Conservation (phyloP, 1,140 invertebrate genomes). For the Zelostemma sp. region DNA sequence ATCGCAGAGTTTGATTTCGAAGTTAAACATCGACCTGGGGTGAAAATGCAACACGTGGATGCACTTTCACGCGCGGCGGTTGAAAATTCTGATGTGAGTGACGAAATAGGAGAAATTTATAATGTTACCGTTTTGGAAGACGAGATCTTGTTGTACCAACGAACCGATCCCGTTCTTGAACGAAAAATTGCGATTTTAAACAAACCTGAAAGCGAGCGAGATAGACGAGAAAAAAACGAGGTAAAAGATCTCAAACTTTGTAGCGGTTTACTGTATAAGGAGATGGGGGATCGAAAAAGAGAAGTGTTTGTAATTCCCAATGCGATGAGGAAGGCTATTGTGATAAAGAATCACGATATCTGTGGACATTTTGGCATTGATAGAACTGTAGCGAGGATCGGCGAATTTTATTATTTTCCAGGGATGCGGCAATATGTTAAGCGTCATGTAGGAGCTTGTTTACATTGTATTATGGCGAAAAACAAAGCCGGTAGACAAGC, state of each 20-base stretch:
- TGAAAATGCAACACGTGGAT: slow-evolving; percentile 2
- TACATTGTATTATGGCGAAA: slow-evolving; percentile 7
- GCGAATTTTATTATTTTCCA: slow-evolving; percentile 18
- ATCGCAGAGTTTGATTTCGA: slow-evolving; percentile 1
- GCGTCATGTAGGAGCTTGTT: slow-evolving; percentile 1
- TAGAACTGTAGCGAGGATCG: slow-evolving; percentile 5
- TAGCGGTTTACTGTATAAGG: not conserved
- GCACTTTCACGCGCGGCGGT: slow-evolving; percentile 46
- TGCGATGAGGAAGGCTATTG: slow-evolving; percentile 10
- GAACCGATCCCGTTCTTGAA: not conserved
- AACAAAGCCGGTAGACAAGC: slow-evolving; percentile 7
- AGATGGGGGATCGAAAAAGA: too few relatives aligned
- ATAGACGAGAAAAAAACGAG: not conserved
- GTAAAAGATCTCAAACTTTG: not conserved
- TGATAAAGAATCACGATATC: slow-evolving; percentile 15
- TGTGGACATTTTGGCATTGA: slow-evolving; percentile 19
- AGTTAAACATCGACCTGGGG: not conserved
- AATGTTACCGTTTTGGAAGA: not conserved
- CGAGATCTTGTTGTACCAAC: slow-evolving; percentile 11
- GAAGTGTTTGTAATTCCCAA: slow-evolving; percentile 13
- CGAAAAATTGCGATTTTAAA: not conserved
- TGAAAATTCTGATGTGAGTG: not conserved
- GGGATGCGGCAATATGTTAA: slow-evolving; percentile 13
- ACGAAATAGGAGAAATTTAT: not conserved
- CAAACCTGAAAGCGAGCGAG: not conserved